Conservation (phyloP, 2,888 invertebrate genomes). For the Erebia palarica region DNA sequence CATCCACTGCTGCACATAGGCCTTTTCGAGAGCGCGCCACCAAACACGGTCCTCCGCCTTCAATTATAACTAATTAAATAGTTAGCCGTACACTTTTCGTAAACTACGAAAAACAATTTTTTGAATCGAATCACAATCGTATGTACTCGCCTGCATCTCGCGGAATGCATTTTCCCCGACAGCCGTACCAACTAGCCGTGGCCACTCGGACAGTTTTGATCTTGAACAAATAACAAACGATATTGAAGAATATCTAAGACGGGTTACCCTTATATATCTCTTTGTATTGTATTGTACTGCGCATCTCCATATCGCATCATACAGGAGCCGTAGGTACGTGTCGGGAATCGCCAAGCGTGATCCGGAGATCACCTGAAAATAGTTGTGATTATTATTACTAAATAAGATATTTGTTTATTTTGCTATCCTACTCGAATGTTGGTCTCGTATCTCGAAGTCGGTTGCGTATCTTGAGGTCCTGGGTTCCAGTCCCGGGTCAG, state of each 20-base stretch:
- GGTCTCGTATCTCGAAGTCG: no score
- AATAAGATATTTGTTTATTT: not conserved
- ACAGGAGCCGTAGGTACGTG: conserved; percentile 27
- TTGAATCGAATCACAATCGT: not conserved
- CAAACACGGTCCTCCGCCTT: no score
- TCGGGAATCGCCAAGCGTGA: conserved; percentile 28
- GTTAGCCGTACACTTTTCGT: not conserved
- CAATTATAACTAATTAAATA: no score
- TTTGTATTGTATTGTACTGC: conserved; percentile 31
- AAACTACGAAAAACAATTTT: not conserved
- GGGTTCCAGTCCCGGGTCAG: no score
- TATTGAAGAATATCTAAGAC: conserved; percentile 32
- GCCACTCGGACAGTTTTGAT: conserved; percentile 14
- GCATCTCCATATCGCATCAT: conserved; percentile 29
- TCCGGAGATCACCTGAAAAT: conserved; percentile 5
- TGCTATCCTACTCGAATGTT: not conserved
- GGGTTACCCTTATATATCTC: conserved; percentile 33
- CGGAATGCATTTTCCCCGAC: conserved; percentile 10
- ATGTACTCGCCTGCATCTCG: conserved; percentile 14
- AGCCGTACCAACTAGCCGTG: not conserved
- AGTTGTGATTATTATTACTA: conserved; percentile 7
- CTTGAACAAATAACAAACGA: conserved; percentile 31
- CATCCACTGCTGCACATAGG: no score
- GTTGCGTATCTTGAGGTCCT: no score
- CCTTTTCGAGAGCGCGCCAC: no score